phyloP scores from a whole-genome alignment of 35 echinoderm and acorn worm genomes.

The Apostichopus californicus region DNA sequence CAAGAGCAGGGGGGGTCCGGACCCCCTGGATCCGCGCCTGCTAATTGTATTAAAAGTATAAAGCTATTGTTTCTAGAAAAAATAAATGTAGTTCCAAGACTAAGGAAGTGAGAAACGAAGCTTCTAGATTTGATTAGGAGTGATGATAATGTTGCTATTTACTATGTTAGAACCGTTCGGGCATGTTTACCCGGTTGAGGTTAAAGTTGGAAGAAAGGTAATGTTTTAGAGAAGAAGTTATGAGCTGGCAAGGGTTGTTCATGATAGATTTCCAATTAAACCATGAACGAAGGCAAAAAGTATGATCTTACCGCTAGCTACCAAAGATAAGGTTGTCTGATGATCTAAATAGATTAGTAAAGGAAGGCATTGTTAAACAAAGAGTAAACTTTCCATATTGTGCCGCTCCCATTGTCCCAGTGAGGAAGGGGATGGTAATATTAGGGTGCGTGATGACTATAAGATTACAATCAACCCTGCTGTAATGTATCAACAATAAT shows the following conservation, averaged over 20 bases:
- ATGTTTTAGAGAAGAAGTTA: constrained; percentile 22
- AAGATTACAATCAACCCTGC: constrained; percentile 70
- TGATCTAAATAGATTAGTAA: constrained; percentile 15
- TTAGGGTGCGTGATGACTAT: constrained; percentile 71
- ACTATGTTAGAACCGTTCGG: constrained; percentile 28
- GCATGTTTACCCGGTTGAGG: constrained; percentile 31
- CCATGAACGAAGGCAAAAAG: not conserved
- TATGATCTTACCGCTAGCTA: constrained; percentile 13
- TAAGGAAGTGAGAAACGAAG: constrained; percentile 26
- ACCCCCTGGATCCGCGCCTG: too few relatives aligned
- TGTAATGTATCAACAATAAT: constrained; percentile 49
- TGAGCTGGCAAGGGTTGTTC: not conserved
- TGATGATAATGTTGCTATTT: constrained; percentile 37
- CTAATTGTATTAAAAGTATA: not conserved
- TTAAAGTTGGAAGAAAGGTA: not conserved
- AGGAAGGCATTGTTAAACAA: constrained; percentile 19
- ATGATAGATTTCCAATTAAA: constrained; percentile 11
- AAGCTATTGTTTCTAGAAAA: not conserved
- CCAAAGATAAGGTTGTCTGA: constrained; percentile 29
- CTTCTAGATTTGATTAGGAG: constrained; percentile 30
- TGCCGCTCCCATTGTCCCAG: constrained; percentile 65
- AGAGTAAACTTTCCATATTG: constrained; percentile 54
- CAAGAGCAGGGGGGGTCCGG: too few relatives aligned
- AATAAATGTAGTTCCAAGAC: constrained; percentile 37
- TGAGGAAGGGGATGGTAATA: constrained; percentile 51